Conservation (phyloP, 2,797 vertebrate species). For the Typhlichthys eigenmanni region DNA sequence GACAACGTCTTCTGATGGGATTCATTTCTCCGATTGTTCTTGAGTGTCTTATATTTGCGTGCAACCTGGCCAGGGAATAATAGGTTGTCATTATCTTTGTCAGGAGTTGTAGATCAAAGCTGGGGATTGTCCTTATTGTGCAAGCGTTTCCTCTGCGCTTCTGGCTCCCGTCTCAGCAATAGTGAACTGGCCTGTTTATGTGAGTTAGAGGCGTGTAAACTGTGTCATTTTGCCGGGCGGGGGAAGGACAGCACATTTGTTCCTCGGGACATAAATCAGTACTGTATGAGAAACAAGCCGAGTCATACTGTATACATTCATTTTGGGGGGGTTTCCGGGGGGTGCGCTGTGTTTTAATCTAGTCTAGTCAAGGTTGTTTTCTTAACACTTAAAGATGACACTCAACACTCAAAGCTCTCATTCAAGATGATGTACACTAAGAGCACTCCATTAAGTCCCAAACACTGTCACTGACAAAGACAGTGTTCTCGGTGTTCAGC, state of each 20-base stretch:
- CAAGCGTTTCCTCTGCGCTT: conserved; percentile 33
- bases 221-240: conserved; percentile 22
- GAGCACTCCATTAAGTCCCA: no score
- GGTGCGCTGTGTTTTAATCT: conserved; percentile 26
- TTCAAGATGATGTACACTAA: no score
- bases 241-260: conserved; percentile 64
- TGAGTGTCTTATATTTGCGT: conserved; percentile 43
- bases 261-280: conserved; percentile 58
- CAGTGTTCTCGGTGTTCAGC: no score
- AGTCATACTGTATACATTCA: conserved; percentile 25
- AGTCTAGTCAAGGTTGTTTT: conserved; percentile 7
- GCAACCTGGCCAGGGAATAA: conserved; percentile 55
- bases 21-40: conserved; percentile 38
- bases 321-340: conserved; percentile 22
- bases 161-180: conserved; percentile 16
- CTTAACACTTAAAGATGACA: neutral
- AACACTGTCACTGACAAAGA: no score
- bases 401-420: no score
- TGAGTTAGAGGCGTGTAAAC: conserved; percentile 37
- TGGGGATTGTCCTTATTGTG: neutral
- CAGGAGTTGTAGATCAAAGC: conserved; percentile 3
- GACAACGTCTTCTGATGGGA: conserved; percentile 25
- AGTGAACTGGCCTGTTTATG: conserved; percentile 29
- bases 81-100: conserved; percentile 47
- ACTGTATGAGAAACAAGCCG: conserved; percentile 41